These are phyloP conservation scores for Autographa pulchrina DNA, from an alignment of 2,888 invertebrate genomes.

Conservation along the genomic window DNA sequence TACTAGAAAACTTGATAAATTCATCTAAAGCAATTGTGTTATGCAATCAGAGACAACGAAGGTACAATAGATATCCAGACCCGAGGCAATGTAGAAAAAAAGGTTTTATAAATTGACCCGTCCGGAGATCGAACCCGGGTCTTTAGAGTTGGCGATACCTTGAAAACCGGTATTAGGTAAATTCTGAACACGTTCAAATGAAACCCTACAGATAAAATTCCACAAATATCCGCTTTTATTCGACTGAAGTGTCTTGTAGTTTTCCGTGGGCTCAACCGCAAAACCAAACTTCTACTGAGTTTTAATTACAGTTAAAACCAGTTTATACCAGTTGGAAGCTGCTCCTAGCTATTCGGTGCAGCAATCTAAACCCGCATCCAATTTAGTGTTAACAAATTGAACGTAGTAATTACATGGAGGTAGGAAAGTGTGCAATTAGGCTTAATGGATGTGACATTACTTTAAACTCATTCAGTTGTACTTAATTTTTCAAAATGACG, in stretches of 20 bases:
- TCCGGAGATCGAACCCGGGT: no score
- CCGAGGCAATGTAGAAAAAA: no score
- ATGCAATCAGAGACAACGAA: no score
- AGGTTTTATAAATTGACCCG: no score
- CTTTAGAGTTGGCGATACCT: no score
- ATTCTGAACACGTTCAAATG: no score
- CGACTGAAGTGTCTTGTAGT: neutral
- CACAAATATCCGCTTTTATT: neutral
- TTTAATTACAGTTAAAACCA: conserved; percentile 23
- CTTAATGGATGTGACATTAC: conserved; percentile 3
- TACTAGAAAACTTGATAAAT: no score
- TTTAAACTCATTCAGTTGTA: neutral
- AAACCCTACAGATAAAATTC: neutral
- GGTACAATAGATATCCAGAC: no score
- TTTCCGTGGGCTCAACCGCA: conserved; percentile 8
- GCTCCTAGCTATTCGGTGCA: conserved; percentile 49
- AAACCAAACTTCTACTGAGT: conserved; percentile 13
- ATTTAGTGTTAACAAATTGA: conserved; percentile 73
- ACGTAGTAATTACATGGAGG: conserved; percentile 51
- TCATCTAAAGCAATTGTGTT: no score
- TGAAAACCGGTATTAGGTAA: no score
- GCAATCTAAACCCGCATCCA: conserved; percentile 69
- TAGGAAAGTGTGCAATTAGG: conserved; percentile 3
- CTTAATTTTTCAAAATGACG: no score
- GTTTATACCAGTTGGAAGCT: conserved; percentile 9